A percentile compares a stretch with the other conserved stretches of the same genome.
These are phyloP conservation scores for Achatina immaculata DNA, from an alignment of 1,140 invertebrate genomes.

Conservation along the genomic window DNA sequence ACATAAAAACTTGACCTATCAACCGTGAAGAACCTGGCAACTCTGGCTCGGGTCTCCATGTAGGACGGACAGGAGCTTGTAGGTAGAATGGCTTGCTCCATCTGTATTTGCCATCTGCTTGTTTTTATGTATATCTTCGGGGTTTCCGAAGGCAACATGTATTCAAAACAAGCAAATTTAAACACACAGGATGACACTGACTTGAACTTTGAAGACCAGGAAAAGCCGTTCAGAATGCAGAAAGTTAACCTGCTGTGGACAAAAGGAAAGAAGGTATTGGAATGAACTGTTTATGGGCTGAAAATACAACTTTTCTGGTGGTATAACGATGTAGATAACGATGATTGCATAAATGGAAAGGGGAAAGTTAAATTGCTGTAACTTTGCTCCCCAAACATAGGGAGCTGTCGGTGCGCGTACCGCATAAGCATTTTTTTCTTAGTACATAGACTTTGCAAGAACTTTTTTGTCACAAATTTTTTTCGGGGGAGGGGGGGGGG, in stretches of 20 bases:
- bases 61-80: too few species aligned
- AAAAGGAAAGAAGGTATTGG: slow-evolving; percentile 86
- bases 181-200: not conserved
- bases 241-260: slow-evolving; percentile 88
- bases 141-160: slow-evolving; percentile 22
- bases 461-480: too few species aligned
- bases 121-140: too few species aligned
- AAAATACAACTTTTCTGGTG: not conserved
- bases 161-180: slow-evolving; percentile 23
- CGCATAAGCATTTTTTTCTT: not conserved
- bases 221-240: slow-evolving; percentile 86
- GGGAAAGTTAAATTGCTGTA: not conserved
- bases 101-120: too few species aligned
- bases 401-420: not conserved
- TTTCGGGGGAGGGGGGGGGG: too few species aligned
- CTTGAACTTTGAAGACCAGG: slow-evolving; percentile 72
- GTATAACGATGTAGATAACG: not conserved
- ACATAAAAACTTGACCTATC: too few species aligned
- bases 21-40: too few species aligned
- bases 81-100: too few species aligned
- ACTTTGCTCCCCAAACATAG: not conserved
- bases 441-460: not conserved
- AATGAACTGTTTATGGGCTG: slow-evolving; percentile 11
- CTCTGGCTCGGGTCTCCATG: too few species aligned
- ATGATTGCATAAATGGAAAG: not conserved